phyloP scores from a whole-genome alignment of 2,113 vertebrate species.

The Pachycephala philippinensis region DNA sequence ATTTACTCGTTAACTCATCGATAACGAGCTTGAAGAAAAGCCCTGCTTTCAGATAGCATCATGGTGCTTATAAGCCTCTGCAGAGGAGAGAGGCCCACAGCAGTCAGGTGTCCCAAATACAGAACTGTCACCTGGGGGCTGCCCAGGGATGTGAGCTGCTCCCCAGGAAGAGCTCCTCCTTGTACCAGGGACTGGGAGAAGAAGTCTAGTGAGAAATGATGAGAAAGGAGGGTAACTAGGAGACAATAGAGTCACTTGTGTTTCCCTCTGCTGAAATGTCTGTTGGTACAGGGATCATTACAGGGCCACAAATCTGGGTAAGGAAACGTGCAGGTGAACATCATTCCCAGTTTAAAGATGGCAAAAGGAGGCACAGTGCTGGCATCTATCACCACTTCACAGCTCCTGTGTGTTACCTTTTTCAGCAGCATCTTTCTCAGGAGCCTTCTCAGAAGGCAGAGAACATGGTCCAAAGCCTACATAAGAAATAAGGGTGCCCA shows the following conservation, averaged over 20 bases:
- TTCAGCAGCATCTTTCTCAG: background rate
- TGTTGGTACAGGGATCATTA: background rate
- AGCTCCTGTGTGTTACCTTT: rapidly evolving
- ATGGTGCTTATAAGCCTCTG: rapidly evolving
- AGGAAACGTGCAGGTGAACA: background rate
- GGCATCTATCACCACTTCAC: background rate
- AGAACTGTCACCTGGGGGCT: background rate
- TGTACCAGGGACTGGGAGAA: background rate
- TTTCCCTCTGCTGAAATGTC: background rate
- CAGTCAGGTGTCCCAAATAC: background rate
- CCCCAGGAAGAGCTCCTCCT: background rate
- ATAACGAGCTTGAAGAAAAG: background rate
- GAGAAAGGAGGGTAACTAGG: background rate
- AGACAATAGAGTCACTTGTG: background rate
- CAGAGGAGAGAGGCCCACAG: background rate
- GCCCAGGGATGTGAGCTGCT: background rate
- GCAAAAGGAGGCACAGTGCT: background rate
- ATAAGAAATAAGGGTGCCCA: background rate
- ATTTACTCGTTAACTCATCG: background rate
- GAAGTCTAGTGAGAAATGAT: background rate
- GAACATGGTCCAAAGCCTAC: background rate
- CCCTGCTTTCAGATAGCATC: background rate
- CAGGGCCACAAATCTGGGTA: background rate
- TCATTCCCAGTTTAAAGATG: background rate
- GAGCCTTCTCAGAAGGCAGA: background rate